Evolutionary conservation across 2,888 invertebrate species (phyloP), one percentile per base, ranked within the genome.

Genomic region (Proisotoma minuta): DNA sequence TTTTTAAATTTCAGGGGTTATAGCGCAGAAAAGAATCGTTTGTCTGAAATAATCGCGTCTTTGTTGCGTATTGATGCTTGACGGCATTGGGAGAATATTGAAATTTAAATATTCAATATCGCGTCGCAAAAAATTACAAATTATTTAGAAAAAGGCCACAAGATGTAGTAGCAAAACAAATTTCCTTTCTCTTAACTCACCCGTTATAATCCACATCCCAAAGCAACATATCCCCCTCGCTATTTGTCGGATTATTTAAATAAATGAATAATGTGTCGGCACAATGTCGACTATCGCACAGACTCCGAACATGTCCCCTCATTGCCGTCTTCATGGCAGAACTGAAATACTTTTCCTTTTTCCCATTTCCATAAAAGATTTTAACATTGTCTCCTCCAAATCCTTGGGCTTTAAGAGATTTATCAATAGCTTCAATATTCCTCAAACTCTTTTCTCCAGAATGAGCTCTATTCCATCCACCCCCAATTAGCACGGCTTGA

Each of bases 201-300:
- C 81, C 81, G 72, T 82, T 78, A 12, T 75, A 74, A 71, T 81
- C 77, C n/a, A 76, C 69, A 69, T 82, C 82, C 81, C 82, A 82
- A 1, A 82, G 76, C 3, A 81, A 73, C 48, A 77, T 75, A 2
- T 79, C 77, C 2, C 81, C 81, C 65, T 81, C 81, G 5, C 75
- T 76, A 53, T 76, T 76, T 0, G 80, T 75, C 0, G 81, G 81
- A 63, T 78, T 79, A 74, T 80, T 80, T 65, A 82, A 68, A 71
- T 81, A 82, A 34, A 82, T 64, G n/a, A 81, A 77, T 2, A 82
- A 75, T 0, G 81, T 78, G 73, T 82, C 81, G 1, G 79, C 79
- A 68, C 81, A 82, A 64, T 79, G 78, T 0, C 77, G 74, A 0
- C 77, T 76, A 47, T 76, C 74, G 67, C 82, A 82, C 64, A 81